Evolutionary conservation across 2,888 invertebrate genomes (phyloP), one percentile per base, ranked within the genome.

Genomic region (Chironomus riparius): DNA sequence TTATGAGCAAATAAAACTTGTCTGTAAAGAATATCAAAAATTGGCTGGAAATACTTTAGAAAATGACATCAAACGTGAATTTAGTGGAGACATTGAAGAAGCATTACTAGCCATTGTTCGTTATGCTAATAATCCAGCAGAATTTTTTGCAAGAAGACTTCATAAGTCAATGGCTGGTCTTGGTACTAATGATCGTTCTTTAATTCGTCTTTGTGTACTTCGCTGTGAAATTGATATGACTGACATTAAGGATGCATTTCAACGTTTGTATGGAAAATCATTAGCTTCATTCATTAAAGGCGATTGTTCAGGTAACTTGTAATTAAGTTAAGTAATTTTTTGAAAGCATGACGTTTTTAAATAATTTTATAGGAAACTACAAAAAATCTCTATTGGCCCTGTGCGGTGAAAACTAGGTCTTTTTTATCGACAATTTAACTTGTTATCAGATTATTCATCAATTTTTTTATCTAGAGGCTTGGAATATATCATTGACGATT

Each of bases 151-250:
- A 0, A 91, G 92, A 82, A 87, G 90, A 62, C 86, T 95, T 48
- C 89, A 93, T 83, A 89, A 91, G 80, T 89, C 91, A 71, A 92
- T 94, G 92, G 90, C 90, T 82, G 94, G 94, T 2, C 81, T 91
- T 77, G 94, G 94, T 77, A 94, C 94, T 0, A 90, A 92, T 80
- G 94, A 94, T 82, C 85, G 88, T 68, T 89, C 91, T 78, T 86
- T 95, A 78, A 93, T 94, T 79, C 88, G 94, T 80, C 15, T 50
- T 50, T 50, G 50, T 6, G 91, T 92, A 71, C 91, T 92, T 0
- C 87, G 92, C 79, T 88, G 87, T 80, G 91, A 93, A 85, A 85
- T 92, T 68, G 94, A 94, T 82, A 88, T 94, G 86, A 90, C 87
- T 0, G 91, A 92, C 80, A 92, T 94, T 80, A 91, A 91, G 78